Base-by-base conservation (phyloP, 2,797 vertebrate species). In the Cynopterus sphinx region DNA sequence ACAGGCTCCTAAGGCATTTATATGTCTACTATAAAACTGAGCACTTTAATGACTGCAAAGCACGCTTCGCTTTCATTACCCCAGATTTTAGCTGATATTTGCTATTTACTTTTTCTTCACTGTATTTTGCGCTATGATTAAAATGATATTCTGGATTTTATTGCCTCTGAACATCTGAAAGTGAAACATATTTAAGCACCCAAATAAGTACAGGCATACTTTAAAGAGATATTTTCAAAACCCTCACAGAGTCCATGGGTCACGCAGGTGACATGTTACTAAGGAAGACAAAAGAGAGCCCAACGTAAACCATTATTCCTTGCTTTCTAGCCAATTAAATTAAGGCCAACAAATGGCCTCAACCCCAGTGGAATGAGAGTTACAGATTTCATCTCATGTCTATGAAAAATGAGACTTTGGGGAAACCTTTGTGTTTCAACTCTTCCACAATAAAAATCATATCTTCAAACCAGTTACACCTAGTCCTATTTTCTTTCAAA, bases 211-310 rank as follows among this genome's bases (percentile, higher is more conserved):
- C 46, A 83, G 83, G 61, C 49, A 46, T 83, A 59, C 65, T 87
- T 77, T 68, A 90, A 96, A 82, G 88, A 96, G 84, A 77, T 74
- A 85, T 91, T 96, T 96, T 81, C 70, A 53, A 87, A 85, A 75
- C 67, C 67, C 94, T 85, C 39, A 22, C 85, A 46, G n/a, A 33
- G 89, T n/a, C 59, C 11, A n/a, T 0, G 55, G 83, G 77, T 51
- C 92, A 97, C 65, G 90, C 83, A 95, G 96, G 22, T 81, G 92
- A 93, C 90, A 84, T 12, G 68, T 31, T 93, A 93, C 94, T 96
- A 96, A 98, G 94, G 96, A 93, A 97, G 96, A 97, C 91, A 97
- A 97, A 97, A 94, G 92, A 95, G 83, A 86, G 63, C 88, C 91
- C 85, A 75, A 86, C 93, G 96, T 83, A 94, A 96, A 97, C 92